Conservation (phyloP, 2,888 invertebrate species). For the Mimachlamys varia region DNA sequence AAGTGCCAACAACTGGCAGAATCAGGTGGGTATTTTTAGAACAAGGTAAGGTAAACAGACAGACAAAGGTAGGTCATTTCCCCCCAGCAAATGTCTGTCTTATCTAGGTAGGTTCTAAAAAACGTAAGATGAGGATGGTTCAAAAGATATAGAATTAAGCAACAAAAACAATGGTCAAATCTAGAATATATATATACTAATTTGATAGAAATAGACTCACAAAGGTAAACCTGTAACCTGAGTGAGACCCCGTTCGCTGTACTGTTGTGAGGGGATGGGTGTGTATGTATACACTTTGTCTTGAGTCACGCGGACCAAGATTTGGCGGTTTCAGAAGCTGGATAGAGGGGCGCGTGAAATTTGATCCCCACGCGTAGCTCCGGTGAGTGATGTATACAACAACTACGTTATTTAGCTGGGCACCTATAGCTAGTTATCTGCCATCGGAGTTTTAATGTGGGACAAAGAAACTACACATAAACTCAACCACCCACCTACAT, state of each 20-base stretch:
- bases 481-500: slow-evolving; percentile 31
- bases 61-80: slow-evolving; percentile 36
- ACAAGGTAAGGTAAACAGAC: slow-evolving; percentile 36
- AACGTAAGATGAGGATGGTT: slow-evolving; percentile 41
- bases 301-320: slow-evolving; percentile 35
- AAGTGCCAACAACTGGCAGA: slow-evolving; percentile 21
- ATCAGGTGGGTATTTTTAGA: slow-evolving; percentile 19
- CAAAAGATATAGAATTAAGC: background rate
- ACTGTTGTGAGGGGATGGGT: background rate
- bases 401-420: slow-evolving; percentile 37
- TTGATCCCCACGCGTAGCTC: slow-evolving; percentile 34
- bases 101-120: slow-evolving; percentile 36
- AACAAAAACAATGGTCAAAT: background rate
- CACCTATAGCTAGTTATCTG: slow-evolving; percentile 38
- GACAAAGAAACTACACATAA: slow-evolving; percentile 36
- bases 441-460: slow-evolving; percentile 32
- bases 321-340: slow-evolving; percentile 36
- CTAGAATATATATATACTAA: background rate
- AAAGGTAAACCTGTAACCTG: slow-evolving; percentile 34
- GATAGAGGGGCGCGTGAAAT: slow-evolving; percentile 41
- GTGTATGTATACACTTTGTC: slow-evolving; percentile 34
- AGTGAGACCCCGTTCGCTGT: slow-evolving; percentile 25
- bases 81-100: slow-evolving; percentile 28
- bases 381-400: slow-evolving; percentile 38
- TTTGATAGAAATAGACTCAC: background rate